Evolutionary conservation across 1,140 invertebrate species (phyloP).

Genomic region (Zaprionus lachaisei): DNA sequence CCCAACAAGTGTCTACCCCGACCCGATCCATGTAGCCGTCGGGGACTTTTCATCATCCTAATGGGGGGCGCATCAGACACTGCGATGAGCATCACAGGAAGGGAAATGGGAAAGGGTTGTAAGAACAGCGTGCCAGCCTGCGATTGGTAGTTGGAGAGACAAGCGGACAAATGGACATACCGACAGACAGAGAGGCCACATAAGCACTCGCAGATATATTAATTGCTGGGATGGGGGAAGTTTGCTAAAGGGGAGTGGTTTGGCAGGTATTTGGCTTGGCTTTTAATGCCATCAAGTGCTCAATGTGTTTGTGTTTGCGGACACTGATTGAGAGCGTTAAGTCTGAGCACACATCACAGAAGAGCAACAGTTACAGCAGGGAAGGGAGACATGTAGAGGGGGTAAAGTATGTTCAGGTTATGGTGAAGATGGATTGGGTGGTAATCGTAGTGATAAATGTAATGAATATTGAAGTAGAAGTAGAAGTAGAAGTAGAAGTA

Average conservation of each 20-base stretch:
- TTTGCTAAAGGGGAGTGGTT: neutral
- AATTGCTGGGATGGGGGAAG: neutral
- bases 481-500: neutral
- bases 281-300: conserved; percentile 34
- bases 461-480: too few relatives aligned
- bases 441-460: too few relatives aligned
- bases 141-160: conserved; percentile 43
- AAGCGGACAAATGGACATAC: conserved; percentile 38
- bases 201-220: conserved; percentile 21
- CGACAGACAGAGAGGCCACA: conserved; percentile 37
- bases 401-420: too few relatives aligned
- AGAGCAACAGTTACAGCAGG: conserved; percentile 9
- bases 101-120: too few relatives aligned
- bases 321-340: conserved; percentile 41
- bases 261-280: conserved; percentile 43
- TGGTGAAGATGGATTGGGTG: too few relatives aligned
- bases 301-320: conserved; percentile 16
- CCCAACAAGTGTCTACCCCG: conserved; percentile 58
- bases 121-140: neutral
- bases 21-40: conserved; percentile 31
- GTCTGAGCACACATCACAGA: conserved; percentile 6
- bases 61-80: conserved; percentile 49
- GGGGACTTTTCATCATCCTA: conserved; percentile 77
- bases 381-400: neutral
- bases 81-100: conserved; percentile 24